Base-by-base conservation (phyloP, 2,797 vertebrate genomes). In the Peromyscus melanophrys region DNA sequence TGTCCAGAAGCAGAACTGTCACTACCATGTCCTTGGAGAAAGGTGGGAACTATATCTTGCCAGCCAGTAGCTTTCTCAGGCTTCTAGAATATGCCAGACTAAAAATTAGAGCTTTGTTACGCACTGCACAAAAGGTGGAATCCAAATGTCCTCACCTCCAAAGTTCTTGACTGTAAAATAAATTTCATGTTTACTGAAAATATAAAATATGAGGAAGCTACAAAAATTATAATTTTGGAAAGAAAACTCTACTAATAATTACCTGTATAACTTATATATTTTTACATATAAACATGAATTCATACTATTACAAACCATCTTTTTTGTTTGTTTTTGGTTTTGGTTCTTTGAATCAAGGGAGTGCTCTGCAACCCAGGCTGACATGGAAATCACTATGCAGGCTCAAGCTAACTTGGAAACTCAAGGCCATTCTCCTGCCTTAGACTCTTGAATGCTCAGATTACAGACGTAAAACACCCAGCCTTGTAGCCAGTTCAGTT, bases 71-170 rank as follows among this genome's bases (percentile, higher is more conserved):
- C 65, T 96, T 97, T 97, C 92, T 95, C 89, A 90, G 92, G 87
- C 92, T 98, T 97, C 92, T 96, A 96, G 92, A 97, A 97, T 88
- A 96, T 57, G 96, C 80, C 59, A 81, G 89, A 37, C 52, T 92
- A 52, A 95, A 95, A 96, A 88, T 95, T 88, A 84, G 49, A 94
- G 83, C 81, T 98, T 88, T 96, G 16, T 92, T 94, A 90, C 90
- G n/a, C 37, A 89, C 81, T 90, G 80, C 19, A 87, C 27, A 84
- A 90, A 97, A 93, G 89, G 40, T 19, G 9, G 49, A 75, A 84
- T 86, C 34, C n/a, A 82, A 90, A 73, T 90, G 4, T 87, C 21
- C 95, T 91, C 80, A 91, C 17, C 8, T 90, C 19, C 55, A 96
- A 89, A 71, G 16, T 25, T 73, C 6, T 90, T 31, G 7, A 93